Conservation (phyloP, 2,888 invertebrate genomes). For the Drosophila differens region DNA sequence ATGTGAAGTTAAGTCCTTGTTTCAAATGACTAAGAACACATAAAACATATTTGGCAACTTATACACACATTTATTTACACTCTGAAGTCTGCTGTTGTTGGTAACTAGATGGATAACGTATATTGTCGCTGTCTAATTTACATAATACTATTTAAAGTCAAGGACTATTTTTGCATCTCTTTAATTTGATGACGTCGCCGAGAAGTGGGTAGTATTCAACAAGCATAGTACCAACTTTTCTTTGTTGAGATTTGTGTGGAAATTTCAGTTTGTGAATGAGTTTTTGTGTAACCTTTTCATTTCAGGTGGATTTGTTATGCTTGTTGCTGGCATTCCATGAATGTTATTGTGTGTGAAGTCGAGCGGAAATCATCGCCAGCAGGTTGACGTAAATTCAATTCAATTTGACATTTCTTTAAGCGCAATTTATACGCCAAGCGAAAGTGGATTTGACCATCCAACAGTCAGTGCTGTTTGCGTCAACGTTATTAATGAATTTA, state of each 20-base stretch:
- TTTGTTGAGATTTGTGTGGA: not conserved
- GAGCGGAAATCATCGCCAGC: constrained; percentile 47
- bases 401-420: constrained; percentile 69
- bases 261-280: no score
- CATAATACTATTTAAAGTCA: not conserved
- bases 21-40: not conserved
- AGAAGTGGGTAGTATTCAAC: not conserved
- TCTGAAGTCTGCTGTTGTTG: not conserved
- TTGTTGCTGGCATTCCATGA: constrained; percentile 4
- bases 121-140: not conserved
- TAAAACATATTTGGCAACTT: not conserved
- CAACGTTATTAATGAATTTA: constrained; percentile 66
- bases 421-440: constrained; percentile 68
- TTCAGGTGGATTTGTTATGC: not conserved
- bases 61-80: not conserved
- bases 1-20: not conserved
- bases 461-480: constrained; percentile 27
- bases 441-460: constrained; percentile 62
- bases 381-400: constrained; percentile 63
- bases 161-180: not conserved
- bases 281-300: not conserved
- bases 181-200: not conserved
- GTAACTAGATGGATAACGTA: not conserved
- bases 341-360: constrained; percentile 53
- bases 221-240: not conserved